Conservation (phyloP, 2,797 vertebrate genomes). For the Ispidina lecontei region DNA sequence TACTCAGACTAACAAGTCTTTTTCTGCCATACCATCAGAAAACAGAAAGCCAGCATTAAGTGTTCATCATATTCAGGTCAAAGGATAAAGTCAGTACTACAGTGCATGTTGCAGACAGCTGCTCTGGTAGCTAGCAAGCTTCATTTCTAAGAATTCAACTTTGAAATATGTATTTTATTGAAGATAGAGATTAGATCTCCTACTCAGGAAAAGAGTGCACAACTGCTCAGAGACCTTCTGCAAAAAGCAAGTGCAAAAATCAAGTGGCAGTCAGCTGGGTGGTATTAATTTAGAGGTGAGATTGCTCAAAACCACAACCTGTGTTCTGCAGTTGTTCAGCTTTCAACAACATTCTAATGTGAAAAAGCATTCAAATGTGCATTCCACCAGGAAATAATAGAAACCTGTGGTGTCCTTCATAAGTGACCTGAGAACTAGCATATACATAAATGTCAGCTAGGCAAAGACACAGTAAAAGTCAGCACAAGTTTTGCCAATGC, state of each 20-base stretch:
- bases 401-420: not conserved
- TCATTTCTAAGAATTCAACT: not conserved
- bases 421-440: not conserved
- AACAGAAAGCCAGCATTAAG: not conserved
- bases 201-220: not conserved
- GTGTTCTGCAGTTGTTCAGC: not conserved
- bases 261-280: not conserved
- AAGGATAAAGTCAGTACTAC: not conserved
- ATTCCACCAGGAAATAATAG: not conserved
- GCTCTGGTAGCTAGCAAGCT: not conserved
- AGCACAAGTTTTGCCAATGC: not conserved
- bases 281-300: not conserved
- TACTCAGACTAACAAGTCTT: not conserved
- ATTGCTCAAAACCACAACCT: not conserved
- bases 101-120: fast-evolving
- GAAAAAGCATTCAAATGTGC: not conserved
- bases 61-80: not conserved
- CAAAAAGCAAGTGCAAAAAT: not conserved
- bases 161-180: not conserved
- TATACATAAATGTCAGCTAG: not conserved
- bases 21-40: not conserved
- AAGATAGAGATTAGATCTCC: not conserved
- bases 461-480: not conserved
- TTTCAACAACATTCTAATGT: too few relatives aligned
- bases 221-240: not conserved